Base-by-base conservation (phyloP, 2,113 vertebrate genomes). In the Tautogolabrus adspersus region DNA sequence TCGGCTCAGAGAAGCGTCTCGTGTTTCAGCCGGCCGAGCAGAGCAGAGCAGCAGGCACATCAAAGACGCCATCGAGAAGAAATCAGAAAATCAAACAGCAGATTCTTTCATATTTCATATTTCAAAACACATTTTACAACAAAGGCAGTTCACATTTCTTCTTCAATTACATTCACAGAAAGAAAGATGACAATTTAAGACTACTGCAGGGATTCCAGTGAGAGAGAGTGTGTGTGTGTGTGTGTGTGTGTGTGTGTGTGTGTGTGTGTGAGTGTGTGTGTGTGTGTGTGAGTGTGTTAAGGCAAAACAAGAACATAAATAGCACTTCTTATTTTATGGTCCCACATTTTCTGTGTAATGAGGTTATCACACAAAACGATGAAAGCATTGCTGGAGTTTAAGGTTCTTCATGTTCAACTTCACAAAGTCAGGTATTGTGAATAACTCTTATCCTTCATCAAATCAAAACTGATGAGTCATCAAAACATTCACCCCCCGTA, bases 81-180 rank as follows among this genome's bases (percentile, higher is more conserved):
- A 2, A 15, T 18, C 30, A 34, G 13, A 15, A 52, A 63, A 30
- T 10, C 15, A 15, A 30, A 22, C 7, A 49, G 8, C 26, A 51
- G n/a, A 10, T 49, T 37, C n/a, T 3, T 6, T 34, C 30, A 66
- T 42, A 58, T 72, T 62, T 67, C 18, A 44, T 15, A 42, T 62
- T 63, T 51, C 38, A 58, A 61, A 65, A 37, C 51, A 54, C 47
- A 46, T 46, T 54, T 67, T 11, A 57, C 56, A 66, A 26, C 38
- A 44, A 62, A 75, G 63, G 47, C 62, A 23, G 16, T 47, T 66
- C 2, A 52, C 12, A 19, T 55, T 63, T 64, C 26, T 21, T 46
- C 69, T 68, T 59, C 34, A 52, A 59, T 73, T 73, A 69, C 69
- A 64, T 58, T 77, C 56, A 72, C 26, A 67, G 10, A 68, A 52